Percentiles rank a stretch among this genome's conserved stretches.
phyloP scores from a whole-genome alignment of 1,140 invertebrate genomes.

The Arion vulgaris region DNA sequence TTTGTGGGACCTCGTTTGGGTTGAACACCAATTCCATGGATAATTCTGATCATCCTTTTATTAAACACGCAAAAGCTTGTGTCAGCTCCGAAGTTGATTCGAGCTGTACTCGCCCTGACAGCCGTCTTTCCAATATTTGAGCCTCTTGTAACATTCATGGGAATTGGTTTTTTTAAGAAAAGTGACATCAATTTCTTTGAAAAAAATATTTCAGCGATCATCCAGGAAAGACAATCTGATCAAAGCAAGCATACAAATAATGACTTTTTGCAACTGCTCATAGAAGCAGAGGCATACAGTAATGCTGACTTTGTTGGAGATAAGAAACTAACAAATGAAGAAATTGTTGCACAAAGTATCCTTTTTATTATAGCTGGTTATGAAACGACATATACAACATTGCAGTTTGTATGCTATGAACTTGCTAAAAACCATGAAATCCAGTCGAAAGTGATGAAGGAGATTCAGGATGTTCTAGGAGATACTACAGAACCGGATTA shows the following conservation, averaged over 20 bases:
- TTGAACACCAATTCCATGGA: slow-evolving; percentile 75
- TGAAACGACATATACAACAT: slow-evolving; percentile 77
- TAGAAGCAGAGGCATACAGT: slow-evolving; percentile 3
- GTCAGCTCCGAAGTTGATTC: neutral
- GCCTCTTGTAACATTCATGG: neutral
- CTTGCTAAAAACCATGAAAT: slow-evolving; percentile 74
- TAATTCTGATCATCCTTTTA: slow-evolving; percentile 70
- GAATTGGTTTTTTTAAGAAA: slow-evolving; percentile 6
- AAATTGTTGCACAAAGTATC: slow-evolving; percentile 79
- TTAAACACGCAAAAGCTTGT: slow-evolving; percentile 47
- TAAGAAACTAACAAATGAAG: slow-evolving; percentile 66
- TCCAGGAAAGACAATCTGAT: neutral
- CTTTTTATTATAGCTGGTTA: slow-evolving; percentile 81
- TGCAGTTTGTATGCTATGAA: slow-evolving; percentile 76
- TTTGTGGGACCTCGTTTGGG: slow-evolving; percentile 77
- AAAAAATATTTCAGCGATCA: neutral
- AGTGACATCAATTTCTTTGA: slow-evolving; percentile 8
- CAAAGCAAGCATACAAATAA: neutral
- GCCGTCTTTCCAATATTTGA: neutral
- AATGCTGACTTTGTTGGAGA: neutral
- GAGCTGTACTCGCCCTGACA: neutral
- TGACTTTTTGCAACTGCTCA: slow-evolving; percentile 15
- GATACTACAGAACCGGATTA: slow-evolving; percentile 43
- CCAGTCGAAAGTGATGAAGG: slow-evolving; percentile 40
- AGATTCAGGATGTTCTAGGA: slow-evolving; percentile 39